A percentile compares a stretch with the other conserved stretches of the same genome.
Conservation (phyloP, 2,888 invertebrate genomes). For the Epirrhoe alternata region DNA sequence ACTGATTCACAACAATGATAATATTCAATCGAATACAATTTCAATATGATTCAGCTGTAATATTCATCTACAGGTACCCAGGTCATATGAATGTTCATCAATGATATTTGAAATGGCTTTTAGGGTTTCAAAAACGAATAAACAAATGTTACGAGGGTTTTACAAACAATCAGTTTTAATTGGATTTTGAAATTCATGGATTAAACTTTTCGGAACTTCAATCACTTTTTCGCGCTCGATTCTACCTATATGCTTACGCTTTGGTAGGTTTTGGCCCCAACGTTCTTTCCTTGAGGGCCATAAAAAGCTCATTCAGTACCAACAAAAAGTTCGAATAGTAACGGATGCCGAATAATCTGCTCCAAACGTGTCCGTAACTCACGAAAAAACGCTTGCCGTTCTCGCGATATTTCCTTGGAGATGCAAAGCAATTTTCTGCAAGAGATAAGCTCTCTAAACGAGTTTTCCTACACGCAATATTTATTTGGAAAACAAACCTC, state of each 20-base stretch:
- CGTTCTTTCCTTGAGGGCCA: conserved; percentile 28
- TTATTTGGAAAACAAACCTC: conserved; percentile 58
- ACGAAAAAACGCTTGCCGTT: conserved; percentile 68
- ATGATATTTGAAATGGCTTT: conserved; percentile 7
- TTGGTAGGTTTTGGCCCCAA: conserved; percentile 10
- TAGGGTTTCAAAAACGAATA: conserved; percentile 14
- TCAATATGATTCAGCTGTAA: background rate
- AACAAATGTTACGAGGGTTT: conserved; percentile 14
- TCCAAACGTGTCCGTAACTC: conserved; percentile 64
- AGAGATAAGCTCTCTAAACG: conserved; percentile 76
- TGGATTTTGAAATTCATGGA: conserved; percentile 9
- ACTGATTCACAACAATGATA: background rate
- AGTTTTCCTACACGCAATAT: conserved; percentile 66
- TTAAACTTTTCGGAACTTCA: background rate
- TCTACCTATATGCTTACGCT: too few relatives aligned
- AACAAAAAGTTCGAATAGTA: conserved; percentile 35
- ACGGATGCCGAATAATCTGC: conserved; percentile 48
- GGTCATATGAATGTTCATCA: conserved; percentile 1
- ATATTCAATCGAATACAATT: background rate
- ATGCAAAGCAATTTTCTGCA: conserved; percentile 82
- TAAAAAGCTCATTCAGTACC: conserved; percentile 35
- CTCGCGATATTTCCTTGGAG: conserved; percentile 78
- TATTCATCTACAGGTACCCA: background rate
- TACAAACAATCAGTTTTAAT: conserved; percentile 11
- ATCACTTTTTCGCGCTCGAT: conserved; percentile 15